Conservation (phyloP, 2,113 vertebrate genomes). For the Vicugna pacos region DNA sequence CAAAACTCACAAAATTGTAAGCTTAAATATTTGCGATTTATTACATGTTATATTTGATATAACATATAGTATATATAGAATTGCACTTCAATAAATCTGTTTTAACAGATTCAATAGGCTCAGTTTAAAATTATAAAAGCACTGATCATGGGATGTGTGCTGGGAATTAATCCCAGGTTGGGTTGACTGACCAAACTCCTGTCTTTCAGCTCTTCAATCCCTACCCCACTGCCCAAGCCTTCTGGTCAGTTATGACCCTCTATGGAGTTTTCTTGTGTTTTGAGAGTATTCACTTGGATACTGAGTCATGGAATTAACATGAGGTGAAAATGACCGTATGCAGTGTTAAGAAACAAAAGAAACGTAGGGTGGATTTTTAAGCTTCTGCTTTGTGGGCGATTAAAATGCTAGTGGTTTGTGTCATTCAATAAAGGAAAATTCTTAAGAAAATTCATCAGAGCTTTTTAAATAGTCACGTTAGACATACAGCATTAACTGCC, state of each 20-base stretch:
- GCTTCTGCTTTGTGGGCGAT: constrained; percentile 6
- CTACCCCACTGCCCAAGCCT: background rate
- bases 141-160: background rate
- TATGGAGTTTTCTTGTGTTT: background rate
- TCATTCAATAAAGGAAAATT: background rate
- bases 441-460: constrained; percentile 4
- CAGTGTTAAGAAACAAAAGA: background rate
- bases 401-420: background rate
- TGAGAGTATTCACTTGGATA: background rate
- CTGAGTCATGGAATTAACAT: background rate
- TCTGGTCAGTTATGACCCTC: background rate
- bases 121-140: background rate
- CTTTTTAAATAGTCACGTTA: background rate
- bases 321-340: background rate
- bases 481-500: background rate
- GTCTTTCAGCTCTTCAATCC: background rate
- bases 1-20: background rate
- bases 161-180: background rate
- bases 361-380: background rate
- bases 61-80: background rate
- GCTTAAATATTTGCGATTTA: background rate
- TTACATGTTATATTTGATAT: background rate
- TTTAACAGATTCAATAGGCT: background rate
- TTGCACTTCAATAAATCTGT: background rate
- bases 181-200: background rate